These are phyloP conservation scores for Bimastos eiseni DNA, from an alignment of 2,888 invertebrate species.

Conservation along the genomic window DNA sequence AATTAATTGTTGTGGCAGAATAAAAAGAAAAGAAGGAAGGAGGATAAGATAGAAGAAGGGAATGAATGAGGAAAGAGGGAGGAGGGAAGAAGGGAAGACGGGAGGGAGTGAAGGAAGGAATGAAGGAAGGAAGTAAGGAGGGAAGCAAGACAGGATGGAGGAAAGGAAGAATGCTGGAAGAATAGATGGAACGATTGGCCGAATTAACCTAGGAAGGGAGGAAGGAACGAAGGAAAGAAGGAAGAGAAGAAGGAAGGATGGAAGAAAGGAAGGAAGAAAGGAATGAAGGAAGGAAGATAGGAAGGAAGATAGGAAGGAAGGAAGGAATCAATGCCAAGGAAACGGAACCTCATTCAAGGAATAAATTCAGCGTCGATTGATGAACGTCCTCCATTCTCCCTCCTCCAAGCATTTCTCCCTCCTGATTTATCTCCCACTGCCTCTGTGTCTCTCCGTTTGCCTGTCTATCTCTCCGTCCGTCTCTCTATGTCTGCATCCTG, in stretches of 20 bases:
- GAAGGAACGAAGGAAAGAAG: background rate
- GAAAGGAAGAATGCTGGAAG: no score
- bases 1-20: no score
- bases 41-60: no score
- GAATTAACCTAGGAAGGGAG: no score
- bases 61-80: no score
- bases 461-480: background rate
- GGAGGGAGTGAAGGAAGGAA: background rate
- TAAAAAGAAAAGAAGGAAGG: no score
- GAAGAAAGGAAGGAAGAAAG: background rate
- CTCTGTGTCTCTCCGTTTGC: background rate
- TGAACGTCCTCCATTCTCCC: background rate
- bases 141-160: no score
- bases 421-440: background rate
- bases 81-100: no score
- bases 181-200: no score
- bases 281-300: conserved; percentile 13
- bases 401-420: background rate
- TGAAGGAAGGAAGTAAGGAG: background rate
- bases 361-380: background rate
- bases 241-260: background rate
- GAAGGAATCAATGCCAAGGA: no score
- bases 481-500: background rate
- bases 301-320: background rate
- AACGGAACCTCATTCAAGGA: no score